Evolutionary conservation across 2,888 invertebrate species (phyloP).

Genomic region (Diabrotica balteata): DNA sequence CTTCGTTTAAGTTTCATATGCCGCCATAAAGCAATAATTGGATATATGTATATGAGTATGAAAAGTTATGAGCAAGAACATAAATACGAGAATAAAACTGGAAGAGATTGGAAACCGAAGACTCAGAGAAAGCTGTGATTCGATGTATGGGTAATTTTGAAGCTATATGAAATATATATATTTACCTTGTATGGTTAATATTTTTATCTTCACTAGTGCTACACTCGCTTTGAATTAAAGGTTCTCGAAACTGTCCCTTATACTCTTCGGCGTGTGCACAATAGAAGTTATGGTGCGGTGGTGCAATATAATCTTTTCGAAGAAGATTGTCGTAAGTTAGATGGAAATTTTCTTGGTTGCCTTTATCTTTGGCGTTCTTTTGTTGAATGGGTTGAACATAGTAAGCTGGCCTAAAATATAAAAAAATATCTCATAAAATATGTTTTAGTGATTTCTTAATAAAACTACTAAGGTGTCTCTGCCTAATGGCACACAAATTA

Average conservation of each 20-base stretch:
- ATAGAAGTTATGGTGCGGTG: conserved; percentile 39
- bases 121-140: too few relatives aligned
- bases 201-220: conserved; percentile 44
- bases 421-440: conserved; percentile 14
- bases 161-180: too few relatives aligned
- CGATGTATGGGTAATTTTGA: too few relatives aligned
- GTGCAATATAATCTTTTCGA: conserved; percentile 39
- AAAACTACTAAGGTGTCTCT: too few relatives aligned
- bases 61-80: too few relatives aligned
- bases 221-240: conserved; percentile 40
- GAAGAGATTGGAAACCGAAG: too few relatives aligned
- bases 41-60: too few relatives aligned
- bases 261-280: conserved; percentile 39
- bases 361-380: conserved; percentile 40
- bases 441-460: background rate
- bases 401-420: conserved; percentile 45
- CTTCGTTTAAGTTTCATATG: too few relatives aligned
- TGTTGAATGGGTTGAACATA: conserved; percentile 45
- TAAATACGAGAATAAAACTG: too few relatives aligned
- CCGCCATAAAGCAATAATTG: too few relatives aligned
- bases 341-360: conserved; percentile 32
- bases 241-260: conserved; percentile 44
- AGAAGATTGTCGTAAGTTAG: conserved; percentile 42
- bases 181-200: conserved; percentile 46
- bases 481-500: too few relatives aligned